Base-by-base conservation (phyloP, 1,140 invertebrate genomes). In the Lepidurus apus region DNA sequence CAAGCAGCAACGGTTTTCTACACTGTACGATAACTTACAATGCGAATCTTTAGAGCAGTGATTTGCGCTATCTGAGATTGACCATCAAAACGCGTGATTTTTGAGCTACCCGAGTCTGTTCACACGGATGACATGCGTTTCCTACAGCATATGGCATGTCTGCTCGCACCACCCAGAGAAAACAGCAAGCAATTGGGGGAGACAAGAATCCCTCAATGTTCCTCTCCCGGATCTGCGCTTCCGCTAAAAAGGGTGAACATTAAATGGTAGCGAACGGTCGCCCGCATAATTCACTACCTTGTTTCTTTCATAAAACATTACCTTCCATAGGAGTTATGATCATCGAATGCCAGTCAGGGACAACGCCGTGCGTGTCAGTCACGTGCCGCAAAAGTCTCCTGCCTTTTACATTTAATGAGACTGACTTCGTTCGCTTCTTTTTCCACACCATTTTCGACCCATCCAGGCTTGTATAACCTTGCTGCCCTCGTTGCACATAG, bases 91-190 rank as follows among this genome's bases (percentile, higher is more conserved):
- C 34, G 34, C 34, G 34, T 34, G 34, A 34, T 34, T 34, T 34
- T 34, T 34, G 34, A 34, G 34, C 34, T 34, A 34, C 34, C 34
- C 34, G 2, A 4, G 34, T 65, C 53, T 21, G 53, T 65, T 65
- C 53, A 65, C 53, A 65, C 53, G 53, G 6, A 7, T 9, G 53
- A 65, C 53, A 17, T 11, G 53, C 13, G 53, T 65, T 65, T 65
- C 53, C 53, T 21, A 65, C 53, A 65, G n/a, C 53, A 65, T 65
- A 65, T 65, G 53, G 53, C 53, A 21, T 65, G 53, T 65, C 53
- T 65, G 53, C 53, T 65, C 53, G 53, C 53, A 17, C 53, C 53
- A 65, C 21, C 47, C 34, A 34, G 34, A 65, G 21, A 65, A 21
- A 65, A 17, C 53, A 17, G 17, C 53, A 8, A 11, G 7, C 53